Evolutionary conservation across 2,888 invertebrate species (phyloP).

Genomic region (Erebia palarica): DNA sequence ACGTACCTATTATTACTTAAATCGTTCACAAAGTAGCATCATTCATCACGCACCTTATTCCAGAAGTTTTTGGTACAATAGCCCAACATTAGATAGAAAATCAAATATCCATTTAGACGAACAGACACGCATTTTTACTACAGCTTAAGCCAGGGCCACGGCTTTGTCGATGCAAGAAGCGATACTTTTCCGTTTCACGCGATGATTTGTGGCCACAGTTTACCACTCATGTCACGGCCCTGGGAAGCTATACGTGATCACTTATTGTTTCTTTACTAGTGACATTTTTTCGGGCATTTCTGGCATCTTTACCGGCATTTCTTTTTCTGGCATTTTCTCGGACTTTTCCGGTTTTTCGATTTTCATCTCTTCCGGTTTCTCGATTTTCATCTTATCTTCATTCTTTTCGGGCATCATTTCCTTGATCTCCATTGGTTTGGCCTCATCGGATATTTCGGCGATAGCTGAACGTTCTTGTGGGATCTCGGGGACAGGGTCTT

Average conservation of each 20-base stretch:
- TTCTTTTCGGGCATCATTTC: slow-evolving; percentile 40
- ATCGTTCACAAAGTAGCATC: slow-evolving; percentile 7
- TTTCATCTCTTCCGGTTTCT: slow-evolving; percentile 41
- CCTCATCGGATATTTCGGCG: slow-evolving; percentile 51
- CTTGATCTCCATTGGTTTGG: slow-evolving; percentile 40
- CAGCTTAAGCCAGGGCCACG: neutral
- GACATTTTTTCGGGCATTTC: slow-evolving; percentile 37
- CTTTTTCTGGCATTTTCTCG: slow-evolving; percentile 29
- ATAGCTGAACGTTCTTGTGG: slow-evolving; percentile 53
- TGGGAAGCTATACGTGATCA: neutral
- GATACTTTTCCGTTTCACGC: neutral
- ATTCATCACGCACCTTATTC: slow-evolving; percentile 18
- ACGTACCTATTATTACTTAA: slow-evolving; percentile 23
- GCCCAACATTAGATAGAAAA: slow-evolving; percentile 49
- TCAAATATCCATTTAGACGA: slow-evolving; percentile 31
- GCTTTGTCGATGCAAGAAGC: neutral
- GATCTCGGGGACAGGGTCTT: slow-evolving; percentile 52
- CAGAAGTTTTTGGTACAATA: slow-evolving; percentile 71
- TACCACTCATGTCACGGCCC: slow-evolving; percentile 1
- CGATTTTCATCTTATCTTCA: slow-evolving; percentile 46
- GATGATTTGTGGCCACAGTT: neutral
- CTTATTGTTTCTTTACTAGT: slow-evolving; percentile 31
- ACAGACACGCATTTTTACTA: slow-evolving; percentile 1
- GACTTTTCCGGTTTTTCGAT: slow-evolving; percentile 32
- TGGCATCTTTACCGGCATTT: neutral